Percentiles rank a stretch among this genome's conserved stretches.
Conservation (phyloP, 2,797 vertebrate species). For the Manis crassicaudata region DNA sequence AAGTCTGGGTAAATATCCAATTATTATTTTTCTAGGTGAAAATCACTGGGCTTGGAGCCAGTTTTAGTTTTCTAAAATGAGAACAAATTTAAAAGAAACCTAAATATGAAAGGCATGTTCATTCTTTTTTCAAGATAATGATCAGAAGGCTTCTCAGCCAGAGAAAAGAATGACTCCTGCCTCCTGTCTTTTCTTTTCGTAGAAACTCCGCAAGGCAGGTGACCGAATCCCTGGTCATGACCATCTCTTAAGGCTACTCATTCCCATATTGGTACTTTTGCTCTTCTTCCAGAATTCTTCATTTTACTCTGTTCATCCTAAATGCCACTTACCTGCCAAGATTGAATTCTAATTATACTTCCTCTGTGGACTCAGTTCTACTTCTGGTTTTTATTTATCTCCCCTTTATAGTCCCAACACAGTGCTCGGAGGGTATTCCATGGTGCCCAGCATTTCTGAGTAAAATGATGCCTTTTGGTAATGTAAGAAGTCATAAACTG, state of each 20-base stretch:
- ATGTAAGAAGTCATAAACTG: neutral
- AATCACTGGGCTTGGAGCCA: neutral
- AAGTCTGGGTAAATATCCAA: neutral
- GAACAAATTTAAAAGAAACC: neutral
- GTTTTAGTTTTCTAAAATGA: conserved; percentile 34
- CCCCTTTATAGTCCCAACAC: neutral
- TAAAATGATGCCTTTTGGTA: neutral
- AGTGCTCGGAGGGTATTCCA: neutral
- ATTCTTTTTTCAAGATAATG: neutral
- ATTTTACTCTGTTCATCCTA: neutral
- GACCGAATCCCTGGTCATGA: neutral
- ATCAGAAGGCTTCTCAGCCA: neutral
- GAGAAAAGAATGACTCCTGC: neutral
- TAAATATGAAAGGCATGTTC: neutral
- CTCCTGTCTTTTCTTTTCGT: neutral
- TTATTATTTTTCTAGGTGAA: conserved; percentile 18
- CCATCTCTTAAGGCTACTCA: neutral
- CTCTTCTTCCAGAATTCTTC: neutral
- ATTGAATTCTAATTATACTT: neutral
- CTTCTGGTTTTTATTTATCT: neutral
- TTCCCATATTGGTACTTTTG: neutral
- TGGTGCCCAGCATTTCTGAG: neutral
- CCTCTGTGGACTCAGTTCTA: neutral
- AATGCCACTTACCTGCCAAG: neutral
- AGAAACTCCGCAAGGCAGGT: neutral